Conservation (phyloP, 2,888 invertebrate species). For the Drosophila falleni region DNA sequence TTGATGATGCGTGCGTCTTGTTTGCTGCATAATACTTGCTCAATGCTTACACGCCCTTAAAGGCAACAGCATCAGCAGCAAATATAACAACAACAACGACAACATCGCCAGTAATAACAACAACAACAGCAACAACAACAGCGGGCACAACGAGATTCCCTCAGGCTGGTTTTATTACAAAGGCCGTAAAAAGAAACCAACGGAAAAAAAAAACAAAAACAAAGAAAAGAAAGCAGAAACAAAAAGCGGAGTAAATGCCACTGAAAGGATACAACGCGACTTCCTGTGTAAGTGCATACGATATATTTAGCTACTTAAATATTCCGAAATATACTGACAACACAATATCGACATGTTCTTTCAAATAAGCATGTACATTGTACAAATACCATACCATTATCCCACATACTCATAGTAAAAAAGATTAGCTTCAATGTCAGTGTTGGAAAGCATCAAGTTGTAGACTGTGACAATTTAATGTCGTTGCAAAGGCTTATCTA, state of each 20-base stretch:
- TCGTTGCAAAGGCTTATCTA: neutral
- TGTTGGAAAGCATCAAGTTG: conserved; percentile 15
- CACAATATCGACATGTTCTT: conserved; percentile 25
- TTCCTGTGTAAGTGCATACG: conserved; percentile 64
- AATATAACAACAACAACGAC: conserved; percentile 29
- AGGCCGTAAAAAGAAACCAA: conserved; percentile 64
- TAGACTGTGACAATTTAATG: neutral
- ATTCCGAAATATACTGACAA: conserved; percentile 28
- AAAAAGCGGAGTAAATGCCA: conserved; percentile 53
- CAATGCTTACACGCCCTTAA: conserved; percentile 77
- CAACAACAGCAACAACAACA: conserved; percentile 36
- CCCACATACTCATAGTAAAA: neutral
- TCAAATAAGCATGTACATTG: conserved; percentile 7
- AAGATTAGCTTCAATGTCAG: conserved; percentile 30
- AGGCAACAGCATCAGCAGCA: conserved; percentile 45
- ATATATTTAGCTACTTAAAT: conserved; percentile 36
- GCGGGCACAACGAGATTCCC: conserved; percentile 55
- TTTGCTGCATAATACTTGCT: conserved; percentile 80
- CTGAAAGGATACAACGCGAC: conserved; percentile 64
- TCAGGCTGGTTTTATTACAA: conserved; percentile 80
- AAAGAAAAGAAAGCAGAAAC: conserved; percentile 26
- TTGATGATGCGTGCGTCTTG: conserved; percentile 63
- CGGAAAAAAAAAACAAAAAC: conserved; percentile 19
- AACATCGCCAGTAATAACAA: conserved; percentile 39
- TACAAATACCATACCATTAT: neutral